Evolutionary conservation across 1,140 invertebrate species (phyloP).

Genomic region (Holcopasites calliopsidis): DNA sequence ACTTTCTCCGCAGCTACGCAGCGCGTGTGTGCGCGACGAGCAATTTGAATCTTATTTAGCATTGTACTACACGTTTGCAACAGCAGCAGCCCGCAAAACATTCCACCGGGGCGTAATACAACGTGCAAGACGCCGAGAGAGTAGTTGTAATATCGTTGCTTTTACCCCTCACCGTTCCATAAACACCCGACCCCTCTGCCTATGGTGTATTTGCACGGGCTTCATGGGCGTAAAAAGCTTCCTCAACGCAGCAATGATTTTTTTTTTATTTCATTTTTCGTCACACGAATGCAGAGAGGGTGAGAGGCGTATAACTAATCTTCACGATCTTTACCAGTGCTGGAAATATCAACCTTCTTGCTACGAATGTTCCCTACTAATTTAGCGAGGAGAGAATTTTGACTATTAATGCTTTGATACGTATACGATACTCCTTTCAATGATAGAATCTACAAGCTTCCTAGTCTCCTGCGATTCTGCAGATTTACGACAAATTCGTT

Average conservation of each 20-base stretch:
- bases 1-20: neutral
- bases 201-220: neutral
- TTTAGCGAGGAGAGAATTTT: too few species aligned
- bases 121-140: neutral
- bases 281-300: too few species aligned
- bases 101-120: conserved; percentile 22
- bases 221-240: conserved; percentile 26
- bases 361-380: too few species aligned
- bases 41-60: neutral
- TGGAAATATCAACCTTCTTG: too few species aligned
- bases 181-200: conserved; percentile 19
- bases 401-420: too few species aligned
- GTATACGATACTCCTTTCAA: too few species aligned
- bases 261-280: neutral
- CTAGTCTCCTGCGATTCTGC: neutral
- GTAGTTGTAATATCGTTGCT: neutral
- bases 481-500: neutral
- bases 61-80: too few species aligned
- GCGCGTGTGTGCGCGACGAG: neutral
- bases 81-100: neutral
- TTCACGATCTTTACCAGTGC: conserved; percentile 21
- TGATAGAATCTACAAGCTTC: neutral
- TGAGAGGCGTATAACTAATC: too few species aligned
- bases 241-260: conserved; percentile 34
- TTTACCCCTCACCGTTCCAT: conserved; percentile 6